A percentile compares a stretch with the other conserved stretches of the same genome.
Evolutionary conservation across 2,888 invertebrate species (phyloP).

Genomic region (Agrilus biguttatus): DNA sequence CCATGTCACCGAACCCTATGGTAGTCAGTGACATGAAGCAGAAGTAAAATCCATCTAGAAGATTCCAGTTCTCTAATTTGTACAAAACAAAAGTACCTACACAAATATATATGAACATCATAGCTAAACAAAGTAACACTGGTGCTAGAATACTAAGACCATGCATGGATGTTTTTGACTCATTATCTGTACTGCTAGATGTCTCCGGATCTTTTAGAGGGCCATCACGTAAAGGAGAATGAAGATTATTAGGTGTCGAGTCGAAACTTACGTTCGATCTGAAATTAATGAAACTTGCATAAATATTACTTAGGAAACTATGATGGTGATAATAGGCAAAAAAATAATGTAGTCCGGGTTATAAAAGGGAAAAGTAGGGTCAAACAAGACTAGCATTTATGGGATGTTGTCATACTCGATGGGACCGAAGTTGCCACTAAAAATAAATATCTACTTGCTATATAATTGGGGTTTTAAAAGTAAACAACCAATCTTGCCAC

Average conservation of each 20-base stretch:
- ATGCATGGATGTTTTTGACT: slow-evolving; percentile 57
- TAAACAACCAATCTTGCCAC: no score
- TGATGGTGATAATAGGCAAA: no score
- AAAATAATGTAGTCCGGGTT: no score
- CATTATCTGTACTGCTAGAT: slow-evolving; percentile 54
- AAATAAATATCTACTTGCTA: no score
- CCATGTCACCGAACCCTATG: slow-evolving; percentile 78
- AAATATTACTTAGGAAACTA: background rate
- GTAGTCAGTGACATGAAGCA: slow-evolving; percentile 92
- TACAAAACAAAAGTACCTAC: slow-evolving; percentile 80
- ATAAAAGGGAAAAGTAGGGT: no score
- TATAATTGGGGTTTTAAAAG: no score
- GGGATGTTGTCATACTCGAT: no score
- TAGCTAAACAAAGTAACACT: slow-evolving; percentile 71
- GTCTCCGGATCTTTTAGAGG: slow-evolving; percentile 46
- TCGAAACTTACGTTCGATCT: slow-evolving; percentile 24
- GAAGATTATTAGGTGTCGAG: slow-evolving; percentile 28
- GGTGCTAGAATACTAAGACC: slow-evolving; percentile 81
- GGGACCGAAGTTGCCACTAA: no score
- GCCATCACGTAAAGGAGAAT: slow-evolving; percentile 38
- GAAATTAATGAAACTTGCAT: slow-evolving; percentile 18
- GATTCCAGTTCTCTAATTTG: slow-evolving; percentile 80
- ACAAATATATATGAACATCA: slow-evolving; percentile 84
- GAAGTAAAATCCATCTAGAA: slow-evolving; percentile 84
- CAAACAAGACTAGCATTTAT: no score